phyloP scores from a whole-genome alignment of 2,113 vertebrate species.

The Sylvicapra grimmia region DNA sequence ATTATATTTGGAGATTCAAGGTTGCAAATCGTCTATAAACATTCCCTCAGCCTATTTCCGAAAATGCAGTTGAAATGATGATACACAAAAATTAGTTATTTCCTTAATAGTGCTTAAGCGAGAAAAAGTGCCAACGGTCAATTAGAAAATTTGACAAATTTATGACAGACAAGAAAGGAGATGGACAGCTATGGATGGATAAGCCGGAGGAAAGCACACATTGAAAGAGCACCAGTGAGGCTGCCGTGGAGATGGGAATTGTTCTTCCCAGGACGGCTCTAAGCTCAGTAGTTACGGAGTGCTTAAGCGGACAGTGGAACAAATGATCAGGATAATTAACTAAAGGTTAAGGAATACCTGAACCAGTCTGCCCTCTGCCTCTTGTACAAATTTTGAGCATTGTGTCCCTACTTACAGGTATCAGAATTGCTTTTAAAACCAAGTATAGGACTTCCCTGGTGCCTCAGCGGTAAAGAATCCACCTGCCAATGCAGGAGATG shows the following conservation, averaged over 20 bases:
- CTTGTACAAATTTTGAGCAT: background rate
- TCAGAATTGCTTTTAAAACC: background rate
- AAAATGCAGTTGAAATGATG: background rate
- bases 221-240: background rate
- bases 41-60: background rate
- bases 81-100: background rate
- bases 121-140: background rate
- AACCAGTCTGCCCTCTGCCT: background rate
- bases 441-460: background rate
- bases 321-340: background rate
- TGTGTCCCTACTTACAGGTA: background rate
- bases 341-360: background rate
- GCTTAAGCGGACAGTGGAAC: background rate
- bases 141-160: slow-evolving; percentile 16
- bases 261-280: background rate
- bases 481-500: background rate
- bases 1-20: background rate
- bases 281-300: background rate
- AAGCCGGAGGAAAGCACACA: background rate
- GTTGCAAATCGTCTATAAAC: background rate
- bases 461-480: background rate
- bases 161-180: background rate
- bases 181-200: background rate
- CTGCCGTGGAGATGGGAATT: background rate
- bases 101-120: background rate